A percentile compares a stretch with the other conserved stretches of the same genome.
phyloP scores from a whole-genome alignment of 2,888 invertebrate species.

The Drosophila demipolita region DNA sequence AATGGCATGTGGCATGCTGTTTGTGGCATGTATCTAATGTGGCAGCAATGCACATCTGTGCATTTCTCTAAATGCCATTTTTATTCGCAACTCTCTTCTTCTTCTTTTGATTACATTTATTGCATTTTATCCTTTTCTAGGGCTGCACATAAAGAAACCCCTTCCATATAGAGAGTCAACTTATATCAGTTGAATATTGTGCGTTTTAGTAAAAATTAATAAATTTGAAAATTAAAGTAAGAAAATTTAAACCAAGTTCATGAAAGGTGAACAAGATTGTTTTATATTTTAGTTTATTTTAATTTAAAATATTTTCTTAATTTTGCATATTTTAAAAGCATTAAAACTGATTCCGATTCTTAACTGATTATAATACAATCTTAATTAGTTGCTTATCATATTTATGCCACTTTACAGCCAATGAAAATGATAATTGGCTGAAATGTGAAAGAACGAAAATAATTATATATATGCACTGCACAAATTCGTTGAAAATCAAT shows the following conservation, averaged over 20 bases:
- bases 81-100: background rate
- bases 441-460: conserved; percentile 22
- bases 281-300: background rate
- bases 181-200: no score
- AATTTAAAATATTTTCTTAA: background rate
- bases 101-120: conserved; percentile 4
- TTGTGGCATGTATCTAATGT: conserved; percentile 3
- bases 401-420: conserved; percentile 7
- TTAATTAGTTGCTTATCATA: conserved; percentile 51
- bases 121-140: background rate
- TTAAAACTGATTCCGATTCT: background rate
- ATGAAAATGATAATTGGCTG: background rate
- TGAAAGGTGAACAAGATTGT: background rate
- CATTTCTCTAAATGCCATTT: conserved; percentile 15
- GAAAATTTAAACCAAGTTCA: no score
- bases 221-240: no score
- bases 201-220: no score
- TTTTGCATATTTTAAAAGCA: background rate
- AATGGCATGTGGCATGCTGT: conserved; percentile 12
- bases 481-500: conserved; percentile 59
- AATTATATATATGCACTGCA: conserved; percentile 44
- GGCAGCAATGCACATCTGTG: conserved; percentile 12
- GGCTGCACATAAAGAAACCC: background rate
- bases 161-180: no score
- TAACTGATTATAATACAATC: conserved; percentile 14